Base-by-base conservation (phyloP, 2,888 invertebrate genomes). In the Sphaerolaimus hirsutus region DNA sequence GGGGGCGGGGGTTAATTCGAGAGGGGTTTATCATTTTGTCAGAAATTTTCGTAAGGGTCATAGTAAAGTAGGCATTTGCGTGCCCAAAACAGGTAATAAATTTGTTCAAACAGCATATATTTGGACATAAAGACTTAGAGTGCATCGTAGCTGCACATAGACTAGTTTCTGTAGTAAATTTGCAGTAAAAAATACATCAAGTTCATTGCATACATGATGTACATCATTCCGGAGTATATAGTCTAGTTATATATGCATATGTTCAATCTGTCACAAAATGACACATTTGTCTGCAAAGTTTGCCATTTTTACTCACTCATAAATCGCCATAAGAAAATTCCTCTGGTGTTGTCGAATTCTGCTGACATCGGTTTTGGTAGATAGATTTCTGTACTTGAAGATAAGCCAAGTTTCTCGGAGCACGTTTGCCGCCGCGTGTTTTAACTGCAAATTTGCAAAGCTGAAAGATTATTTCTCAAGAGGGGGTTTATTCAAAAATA, bases 361-460 rank as follows among this genome's bases (percentile, higher is more conserved):
- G 58, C 84, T 81, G 51, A 84, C 80, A 70, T 91, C 86, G 50
- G 93, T 86, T 66, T 89, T 76, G 73, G 89, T 89, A 63, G 87
- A 89, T 62, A 97, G 76, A 67, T 91, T 81, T 62, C 97, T 93
- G 70, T 97, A 84, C 72, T 97, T 97, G 73, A 97, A 99, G 68
- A 97, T 97, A 66, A 97, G 76, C 97, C 97, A 99, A 58, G 97
- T 97, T 73, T 99, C 97, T 59, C 97, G 75, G 57, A 97, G 75
- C 58, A 97, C 97, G 71, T 97, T 99, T 53, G 97, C 97, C 56
- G 97, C 97, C 56, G 91, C 86, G 72, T 97, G 93, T 77, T 97
- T 97, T 71, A 97, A 75, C 91, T 93, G 74, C 49, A 58, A 50
- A 2, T 19, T 21, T 2, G 19, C 26, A 24, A 5, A 21, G 10